Conservation (phyloP, 2,797 vertebrate species). For the Petrocephalus sullivani region DNA sequence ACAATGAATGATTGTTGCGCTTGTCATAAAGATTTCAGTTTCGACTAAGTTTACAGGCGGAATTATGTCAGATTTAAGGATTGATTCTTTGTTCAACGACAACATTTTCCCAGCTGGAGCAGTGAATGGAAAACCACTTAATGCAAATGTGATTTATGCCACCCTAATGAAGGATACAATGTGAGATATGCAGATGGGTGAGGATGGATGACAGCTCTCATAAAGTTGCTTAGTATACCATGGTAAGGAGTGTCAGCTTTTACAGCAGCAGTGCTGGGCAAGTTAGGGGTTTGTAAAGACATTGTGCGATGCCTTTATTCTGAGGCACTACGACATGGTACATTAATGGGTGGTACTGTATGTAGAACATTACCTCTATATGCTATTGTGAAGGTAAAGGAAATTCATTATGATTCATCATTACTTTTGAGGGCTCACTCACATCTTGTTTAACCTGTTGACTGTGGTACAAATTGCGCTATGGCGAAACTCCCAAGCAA, state of each 20-base stretch:
- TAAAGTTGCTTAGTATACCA: background rate
- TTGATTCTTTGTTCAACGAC: background rate
- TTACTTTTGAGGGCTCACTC: background rate
- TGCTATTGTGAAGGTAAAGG: background rate
- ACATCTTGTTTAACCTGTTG: background rate
- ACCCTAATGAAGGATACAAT: background rate
- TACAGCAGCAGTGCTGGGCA: background rate
- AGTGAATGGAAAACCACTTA: background rate
- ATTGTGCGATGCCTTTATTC: background rate
- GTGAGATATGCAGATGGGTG: background rate
- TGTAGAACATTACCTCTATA: background rate
- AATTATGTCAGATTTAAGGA: background rate
- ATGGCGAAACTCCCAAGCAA: background rate
- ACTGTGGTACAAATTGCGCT: background rate
- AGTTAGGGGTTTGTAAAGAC: background rate
- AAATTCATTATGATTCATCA: background rate
- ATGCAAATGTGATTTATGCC: background rate
- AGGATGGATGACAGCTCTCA: background rate
- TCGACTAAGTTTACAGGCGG: background rate
- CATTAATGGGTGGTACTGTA: background rate
- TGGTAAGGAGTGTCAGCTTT: background rate
- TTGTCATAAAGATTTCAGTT: background rate
- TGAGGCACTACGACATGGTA: background rate
- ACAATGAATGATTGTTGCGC: background rate
- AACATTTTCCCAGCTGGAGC: background rate